These are phyloP conservation scores for Musca vetustissima DNA, from an alignment of 1,140 invertebrate genomes.

Conservation along the genomic window DNA sequence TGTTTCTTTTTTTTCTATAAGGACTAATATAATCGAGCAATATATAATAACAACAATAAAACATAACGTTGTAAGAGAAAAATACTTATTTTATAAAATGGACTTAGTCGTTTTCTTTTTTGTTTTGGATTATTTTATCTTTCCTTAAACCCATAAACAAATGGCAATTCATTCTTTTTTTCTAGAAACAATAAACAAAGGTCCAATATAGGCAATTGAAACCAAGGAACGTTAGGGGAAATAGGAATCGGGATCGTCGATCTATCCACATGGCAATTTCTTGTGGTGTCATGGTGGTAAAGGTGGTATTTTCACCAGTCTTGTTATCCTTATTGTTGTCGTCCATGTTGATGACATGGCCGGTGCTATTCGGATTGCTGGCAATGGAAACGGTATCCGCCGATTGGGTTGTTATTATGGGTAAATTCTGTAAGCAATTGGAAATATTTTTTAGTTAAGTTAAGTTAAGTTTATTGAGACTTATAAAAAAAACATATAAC, in stretches of 20 bases:
- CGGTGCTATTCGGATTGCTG: conserved; percentile 36
- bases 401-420: conserved; percentile 50
- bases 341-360: conserved; percentile 48
- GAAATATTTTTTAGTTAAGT: too few relatives aligned
- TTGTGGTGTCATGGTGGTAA: conserved; percentile 81
- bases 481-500: too few relatives aligned
- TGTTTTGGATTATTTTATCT: too few relatives aligned
- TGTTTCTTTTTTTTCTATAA: not conserved
- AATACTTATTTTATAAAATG: conserved; percentile 9
- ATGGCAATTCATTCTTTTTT: not conserved
- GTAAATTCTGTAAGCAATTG: conserved; percentile 36
- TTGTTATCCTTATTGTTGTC: conserved; percentile 35
- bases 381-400: conserved; percentile 43
- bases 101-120: not conserved
- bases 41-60: too few relatives aligned
- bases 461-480: too few relatives aligned
- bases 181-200: conserved; percentile 64
- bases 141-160: not conserved
- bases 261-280: conserved; percentile 87
- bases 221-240: conserved; percentile 75
- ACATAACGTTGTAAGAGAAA: too few relatives aligned
- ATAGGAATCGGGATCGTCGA: conserved; percentile 70
- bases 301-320: conserved; percentile 53
- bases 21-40: too few relatives aligned
- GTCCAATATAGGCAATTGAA: conserved; percentile 87